Evolutionary conservation across 2,888 invertebrate genomes (phyloP).

Genomic region (Drosophila pseudotakahashii): DNA sequence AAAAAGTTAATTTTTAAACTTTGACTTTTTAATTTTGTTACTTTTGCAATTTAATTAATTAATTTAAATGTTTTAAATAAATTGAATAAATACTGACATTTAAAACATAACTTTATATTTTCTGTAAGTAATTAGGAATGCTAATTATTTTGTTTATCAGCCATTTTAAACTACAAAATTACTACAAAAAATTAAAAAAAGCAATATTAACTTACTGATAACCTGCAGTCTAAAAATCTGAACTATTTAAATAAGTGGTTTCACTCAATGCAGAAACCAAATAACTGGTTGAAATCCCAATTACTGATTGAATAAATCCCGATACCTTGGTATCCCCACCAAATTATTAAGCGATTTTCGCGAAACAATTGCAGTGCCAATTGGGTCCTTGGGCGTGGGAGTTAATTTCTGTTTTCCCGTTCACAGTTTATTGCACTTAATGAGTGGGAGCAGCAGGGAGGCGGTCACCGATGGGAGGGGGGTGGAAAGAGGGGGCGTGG

Average conservation of each 20-base stretch:
- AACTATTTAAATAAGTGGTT: background rate
- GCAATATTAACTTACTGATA: no score
- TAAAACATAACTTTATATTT: no score
- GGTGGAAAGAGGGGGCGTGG: conserved; percentile 20
- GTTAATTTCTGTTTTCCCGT: conserved; percentile 63
- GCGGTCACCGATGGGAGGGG: background rate
- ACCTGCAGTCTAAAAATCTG: no score
- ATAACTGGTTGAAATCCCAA: background rate
- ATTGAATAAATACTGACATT: no score
- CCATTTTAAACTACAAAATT: no score
- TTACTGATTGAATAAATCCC: background rate
- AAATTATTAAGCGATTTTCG: conserved; percentile 6
- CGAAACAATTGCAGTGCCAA: conserved; percentile 16
- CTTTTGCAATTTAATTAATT: no score
- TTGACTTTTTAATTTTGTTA: no score
- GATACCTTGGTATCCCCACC: background rate
- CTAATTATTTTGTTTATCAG: no score
- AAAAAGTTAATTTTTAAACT: no score
- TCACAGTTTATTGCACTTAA: conserved; percentile 79
- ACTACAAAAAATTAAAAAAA: no score
- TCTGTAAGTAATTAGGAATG: no score
- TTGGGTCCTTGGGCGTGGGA: conserved; percentile 29
- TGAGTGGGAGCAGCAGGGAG: conserved; percentile 44
- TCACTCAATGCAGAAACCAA: background rate
- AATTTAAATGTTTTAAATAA: no score